phyloP scores from a whole-genome alignment of 2,797 vertebrate genomes.

The Darevskia nairensis region DNA sequence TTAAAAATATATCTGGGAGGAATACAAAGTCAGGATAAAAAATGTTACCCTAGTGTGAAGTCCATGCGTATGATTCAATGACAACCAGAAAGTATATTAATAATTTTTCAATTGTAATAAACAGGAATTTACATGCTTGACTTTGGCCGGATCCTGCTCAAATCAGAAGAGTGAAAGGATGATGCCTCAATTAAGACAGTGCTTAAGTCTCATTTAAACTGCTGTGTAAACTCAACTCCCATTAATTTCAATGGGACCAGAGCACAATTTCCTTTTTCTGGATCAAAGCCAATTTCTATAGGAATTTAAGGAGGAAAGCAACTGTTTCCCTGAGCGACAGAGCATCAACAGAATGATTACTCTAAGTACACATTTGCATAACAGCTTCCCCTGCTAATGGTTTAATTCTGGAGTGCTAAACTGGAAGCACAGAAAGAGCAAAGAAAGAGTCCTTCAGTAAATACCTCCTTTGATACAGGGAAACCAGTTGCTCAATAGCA shows the following conservation, averaged over 20 bases:
- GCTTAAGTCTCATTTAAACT: slow-evolving; percentile 8
- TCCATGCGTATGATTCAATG: neutral
- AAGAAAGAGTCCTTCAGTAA: neutral
- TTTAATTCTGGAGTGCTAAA: slow-evolving; percentile 13
- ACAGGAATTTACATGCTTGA: neutral
- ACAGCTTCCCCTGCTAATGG: slow-evolving; percentile 13
- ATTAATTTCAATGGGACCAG: neutral
- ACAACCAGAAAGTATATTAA: neutral
- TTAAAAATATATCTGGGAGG: neutral
- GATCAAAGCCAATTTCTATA: slow-evolving; percentile 14
- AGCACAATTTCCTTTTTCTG: neutral
- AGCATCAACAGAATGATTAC: neutral
- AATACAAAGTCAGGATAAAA: neutral
- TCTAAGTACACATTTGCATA: slow-evolving; percentile 11
- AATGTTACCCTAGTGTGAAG: neutral
- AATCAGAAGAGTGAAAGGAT: neutral
- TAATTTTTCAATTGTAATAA: neutral
- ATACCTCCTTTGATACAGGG: neutral
- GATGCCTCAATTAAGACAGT: neutral
- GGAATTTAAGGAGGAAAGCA: neutral
- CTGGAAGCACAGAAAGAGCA: neutral
- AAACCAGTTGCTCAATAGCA: neutral
- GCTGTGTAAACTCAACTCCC: neutral
- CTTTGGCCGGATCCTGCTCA: neutral
- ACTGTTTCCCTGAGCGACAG: neutral